Base-by-base conservation (phyloP, 2,888 invertebrate species). In the Formica aserva region DNA sequence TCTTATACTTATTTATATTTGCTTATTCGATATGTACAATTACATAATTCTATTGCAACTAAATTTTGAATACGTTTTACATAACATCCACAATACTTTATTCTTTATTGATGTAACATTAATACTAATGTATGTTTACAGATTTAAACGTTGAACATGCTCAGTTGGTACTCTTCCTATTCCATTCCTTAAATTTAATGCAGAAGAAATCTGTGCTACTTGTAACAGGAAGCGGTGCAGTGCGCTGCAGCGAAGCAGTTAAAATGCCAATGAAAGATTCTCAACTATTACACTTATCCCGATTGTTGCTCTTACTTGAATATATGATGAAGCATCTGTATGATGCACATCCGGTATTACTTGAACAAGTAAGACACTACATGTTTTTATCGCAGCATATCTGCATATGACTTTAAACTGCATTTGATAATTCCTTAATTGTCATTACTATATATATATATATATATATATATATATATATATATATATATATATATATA, bases 111-210 rank as follows among this genome's bases (percentile, higher is more conserved):
- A 0, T 65, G 5, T 22, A 45, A 35, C 11, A 48, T 71, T 71
- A 65, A 55, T 1, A n/a, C 60, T 82, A 32, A 65, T 63, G 0
- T 67, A 38, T 41, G 1, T 86, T 96, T 95, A 38, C 95, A 96
- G 99, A 99, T 95, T 95, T 99, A 85, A 99, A 99, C 94, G 98
- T 99, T 72, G 99, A 99, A 94, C 99, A 99, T 95, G 98, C 98
- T 0, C 99, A 99, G 94, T 96, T 99, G 55, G 95, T 99, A 86
- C 96, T 99, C 11, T 99, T 99, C 94, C 95, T 99, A 15, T 99
- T 99, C 95, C 99, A 99, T 95, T 98, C 98, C 0, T 95, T 99
- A 84, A 98, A 98, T 91, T 95, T 99, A 86, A 98, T 99, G 98
- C 98, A 99, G 95, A 99, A 99, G 95, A 99, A 99, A 95, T 97